phyloP scores from a whole-genome alignment of 1,140 invertebrate genomes.

The Portunus trituberculatus region DNA sequence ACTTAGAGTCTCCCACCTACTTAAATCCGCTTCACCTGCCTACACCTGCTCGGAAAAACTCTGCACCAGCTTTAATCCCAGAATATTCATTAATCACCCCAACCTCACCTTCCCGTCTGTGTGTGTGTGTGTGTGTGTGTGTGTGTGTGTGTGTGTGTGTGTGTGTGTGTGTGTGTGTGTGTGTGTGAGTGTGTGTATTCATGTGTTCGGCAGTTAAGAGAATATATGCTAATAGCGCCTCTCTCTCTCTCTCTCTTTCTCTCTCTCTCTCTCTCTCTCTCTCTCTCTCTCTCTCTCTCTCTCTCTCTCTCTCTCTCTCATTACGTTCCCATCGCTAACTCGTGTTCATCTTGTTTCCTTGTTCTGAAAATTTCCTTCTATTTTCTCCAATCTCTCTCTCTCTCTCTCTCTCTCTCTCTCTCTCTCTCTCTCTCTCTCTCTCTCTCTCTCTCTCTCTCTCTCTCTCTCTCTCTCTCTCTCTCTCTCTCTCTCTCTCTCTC shows the following conservation, averaged over 20 bases:
- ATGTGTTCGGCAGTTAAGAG: neutral
- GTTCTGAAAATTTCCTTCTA: too few relatives aligned
- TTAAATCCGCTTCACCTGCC: neutral
- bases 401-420: too few relatives aligned
- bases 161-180: neutral
- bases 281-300: too few relatives aligned
- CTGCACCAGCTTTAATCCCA: neutral
- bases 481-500: neutral
- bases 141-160: constrained; percentile 26
- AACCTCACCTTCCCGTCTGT: neutral
- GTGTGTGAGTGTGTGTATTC: constrained; percentile 10
- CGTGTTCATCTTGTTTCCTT: too few relatives aligned
- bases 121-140: neutral
- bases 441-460: constrained; percentile 29
- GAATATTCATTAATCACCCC: neutral
- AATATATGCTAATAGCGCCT: neutral
- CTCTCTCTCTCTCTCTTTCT: too few relatives aligned
- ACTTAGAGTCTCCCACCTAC: neutral
- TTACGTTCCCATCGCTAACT: too few relatives aligned
- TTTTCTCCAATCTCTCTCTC: too few relatives aligned
- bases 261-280: too few relatives aligned
- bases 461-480: neutral
- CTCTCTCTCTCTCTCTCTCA: too few relatives aligned
- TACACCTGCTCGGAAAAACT: neutral
- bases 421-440: constrained; percentile 27